Conservation (phyloP, 2,113 vertebrate species). For the Lanius collurio region DNA sequence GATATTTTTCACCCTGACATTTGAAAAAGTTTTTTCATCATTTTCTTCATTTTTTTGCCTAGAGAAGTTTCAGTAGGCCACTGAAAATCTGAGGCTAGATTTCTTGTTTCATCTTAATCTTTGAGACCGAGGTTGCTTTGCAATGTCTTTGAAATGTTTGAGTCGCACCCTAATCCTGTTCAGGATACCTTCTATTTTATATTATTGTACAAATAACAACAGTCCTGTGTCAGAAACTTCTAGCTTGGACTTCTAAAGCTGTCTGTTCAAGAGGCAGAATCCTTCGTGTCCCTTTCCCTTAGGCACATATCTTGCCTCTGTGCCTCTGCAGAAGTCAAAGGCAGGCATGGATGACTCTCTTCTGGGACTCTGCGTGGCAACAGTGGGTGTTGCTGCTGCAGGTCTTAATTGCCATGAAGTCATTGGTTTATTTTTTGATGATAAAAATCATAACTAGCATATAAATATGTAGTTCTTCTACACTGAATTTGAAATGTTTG, state of each 20-base stretch:
- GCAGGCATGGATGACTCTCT: neutral
- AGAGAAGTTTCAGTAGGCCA: neutral
- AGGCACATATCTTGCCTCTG: neutral
- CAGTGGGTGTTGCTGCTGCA: neutral
- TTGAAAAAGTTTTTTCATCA: neutral
- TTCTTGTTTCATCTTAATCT: neutral
- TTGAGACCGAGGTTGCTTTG: neutral
- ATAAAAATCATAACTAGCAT: neutral
- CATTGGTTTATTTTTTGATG: neutral
- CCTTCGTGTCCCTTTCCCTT: neutral
- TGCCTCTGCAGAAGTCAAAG: neutral
- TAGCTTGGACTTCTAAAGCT: neutral
- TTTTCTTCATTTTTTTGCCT: neutral
- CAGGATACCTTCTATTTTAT: neutral
- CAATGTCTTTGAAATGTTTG: neutral
- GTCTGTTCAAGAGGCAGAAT: neutral
- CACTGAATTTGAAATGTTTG: neutral
- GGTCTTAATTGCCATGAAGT: neutral
- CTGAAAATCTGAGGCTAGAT: neutral
- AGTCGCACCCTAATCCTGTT: neutral
- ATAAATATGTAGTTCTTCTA: neutral
- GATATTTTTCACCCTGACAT: neutral
- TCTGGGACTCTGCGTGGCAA: neutral
- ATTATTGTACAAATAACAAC: neutral
- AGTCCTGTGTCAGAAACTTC: neutral